Evolutionary conservation across 2,113 vertebrate species (phyloP).

Genomic region (Myrmecophaga tridactyla): DNA sequence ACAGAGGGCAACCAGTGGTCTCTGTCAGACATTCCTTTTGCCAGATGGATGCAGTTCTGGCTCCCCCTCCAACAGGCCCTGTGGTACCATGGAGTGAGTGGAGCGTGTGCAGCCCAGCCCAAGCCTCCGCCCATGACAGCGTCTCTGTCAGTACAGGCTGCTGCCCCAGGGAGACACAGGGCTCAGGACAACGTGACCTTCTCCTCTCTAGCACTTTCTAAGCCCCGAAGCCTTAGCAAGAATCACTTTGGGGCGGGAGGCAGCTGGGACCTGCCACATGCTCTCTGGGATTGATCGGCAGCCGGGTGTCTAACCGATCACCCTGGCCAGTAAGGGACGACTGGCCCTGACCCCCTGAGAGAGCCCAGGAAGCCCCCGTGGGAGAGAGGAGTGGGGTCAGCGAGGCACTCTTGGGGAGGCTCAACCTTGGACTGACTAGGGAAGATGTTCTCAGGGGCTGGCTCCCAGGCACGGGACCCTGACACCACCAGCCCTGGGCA

Average conservation of each 20-base stretch:
- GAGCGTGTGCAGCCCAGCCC: not conserved
- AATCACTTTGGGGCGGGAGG: slow-evolving; percentile 77
- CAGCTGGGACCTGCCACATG: slow-evolving; percentile 19
- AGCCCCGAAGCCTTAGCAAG: slow-evolving; percentile 77
- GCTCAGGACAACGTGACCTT: slow-evolving; percentile 78
- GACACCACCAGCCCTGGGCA: slow-evolving; percentile 81
- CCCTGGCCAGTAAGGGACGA: slow-evolving; percentile 70
- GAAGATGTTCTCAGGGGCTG: not conserved
- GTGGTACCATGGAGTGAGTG: accelerated
- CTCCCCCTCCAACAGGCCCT: not conserved
- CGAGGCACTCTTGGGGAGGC: too few relatives aligned
- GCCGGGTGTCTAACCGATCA: slow-evolving; percentile 50
- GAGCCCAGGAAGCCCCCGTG: not conserved
- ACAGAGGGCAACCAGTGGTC: not conserved
- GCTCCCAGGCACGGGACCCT: slow-evolving; percentile 22
- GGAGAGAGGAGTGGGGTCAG: not conserved
- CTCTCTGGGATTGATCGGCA: slow-evolving; percentile 64
- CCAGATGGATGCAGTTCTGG: accelerated
- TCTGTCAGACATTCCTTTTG: too few relatives aligned
- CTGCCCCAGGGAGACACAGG: not conserved
- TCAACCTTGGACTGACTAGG: not conserved
- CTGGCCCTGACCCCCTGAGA: slow-evolving; percentile 58
- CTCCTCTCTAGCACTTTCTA: slow-evolving; percentile 71
- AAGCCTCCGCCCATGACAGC: not conserved
- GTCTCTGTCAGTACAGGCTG: not conserved